Evolutionary conservation across 30 jellyfish, hydroid and myxozoan species (phyloP).

Genomic region (Turritopsis rubra): DNA sequence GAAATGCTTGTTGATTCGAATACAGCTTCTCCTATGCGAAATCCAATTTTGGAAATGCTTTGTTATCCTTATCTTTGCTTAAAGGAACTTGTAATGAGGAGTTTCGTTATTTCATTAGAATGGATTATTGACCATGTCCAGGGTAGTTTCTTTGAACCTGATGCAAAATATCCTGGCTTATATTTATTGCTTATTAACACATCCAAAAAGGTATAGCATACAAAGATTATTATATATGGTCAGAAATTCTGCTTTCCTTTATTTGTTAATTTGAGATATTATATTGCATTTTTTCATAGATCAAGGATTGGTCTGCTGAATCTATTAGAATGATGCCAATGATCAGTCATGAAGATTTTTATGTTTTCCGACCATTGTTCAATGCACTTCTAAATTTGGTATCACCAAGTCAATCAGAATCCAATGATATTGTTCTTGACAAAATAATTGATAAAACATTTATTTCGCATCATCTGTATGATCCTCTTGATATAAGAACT

Average conservation of each 20-base stretch:
- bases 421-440: background rate
- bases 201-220: background rate
- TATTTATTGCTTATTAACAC: background rate
- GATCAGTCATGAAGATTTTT: background rate
- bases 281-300: background rate
- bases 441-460: background rate
- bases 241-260: background rate
- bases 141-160: background rate
- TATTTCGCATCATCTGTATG: constrained; percentile 7
- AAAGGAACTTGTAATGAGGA: background rate
- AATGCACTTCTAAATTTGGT: background rate
- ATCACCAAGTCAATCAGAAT: background rate
- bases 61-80: background rate
- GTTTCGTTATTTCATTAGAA: background rate
- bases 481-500: background rate
- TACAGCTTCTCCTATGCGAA: background rate
- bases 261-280: too few relatives aligned
- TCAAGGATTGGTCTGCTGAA: constrained; percentile 10
- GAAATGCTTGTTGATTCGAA: background rate
- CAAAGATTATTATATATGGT: too few relatives aligned
- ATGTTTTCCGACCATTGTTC: constrained; percentile 4
- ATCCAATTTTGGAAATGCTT: constrained; percentile 8
- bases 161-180: background rate
- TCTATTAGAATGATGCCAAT: background rate
- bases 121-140: background rate